Percentiles rank a stretch among this genome's conserved stretches.
Evolutionary conservation across 2,797 vertebrate species (phyloP).

Genomic region (Acrocephalus scirpaceus): DNA sequence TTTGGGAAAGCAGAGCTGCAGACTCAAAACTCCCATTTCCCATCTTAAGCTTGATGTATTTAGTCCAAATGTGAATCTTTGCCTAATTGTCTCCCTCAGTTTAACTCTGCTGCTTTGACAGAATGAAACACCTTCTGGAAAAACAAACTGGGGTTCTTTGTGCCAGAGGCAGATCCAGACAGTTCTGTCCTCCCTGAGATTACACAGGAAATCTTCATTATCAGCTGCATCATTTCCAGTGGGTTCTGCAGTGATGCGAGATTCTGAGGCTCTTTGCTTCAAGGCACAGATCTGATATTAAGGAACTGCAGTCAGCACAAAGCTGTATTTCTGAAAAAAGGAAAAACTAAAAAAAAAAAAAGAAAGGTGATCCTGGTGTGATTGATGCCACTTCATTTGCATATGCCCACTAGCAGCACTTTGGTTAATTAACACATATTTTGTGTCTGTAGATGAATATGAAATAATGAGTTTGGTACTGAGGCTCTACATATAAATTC

Average conservation of each 20-base stretch:
- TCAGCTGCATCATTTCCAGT: not conserved
- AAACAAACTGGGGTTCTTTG: not conserved
- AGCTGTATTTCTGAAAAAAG: not conserved
- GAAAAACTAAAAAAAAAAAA: not conserved
- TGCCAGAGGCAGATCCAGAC: not conserved
- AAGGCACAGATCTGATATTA: not conserved
- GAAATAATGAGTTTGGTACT: not conserved
- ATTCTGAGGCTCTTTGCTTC: not conserved
- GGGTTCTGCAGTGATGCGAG: not conserved
- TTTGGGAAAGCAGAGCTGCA: not conserved
- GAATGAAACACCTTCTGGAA: not conserved
- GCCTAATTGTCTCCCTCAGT: not conserved
- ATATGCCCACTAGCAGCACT: conserved; percentile 22
- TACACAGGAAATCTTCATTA: not conserved
- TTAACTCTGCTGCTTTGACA: not conserved
- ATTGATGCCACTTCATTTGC: conserved; percentile 41
- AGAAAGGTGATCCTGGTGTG: not conserved
- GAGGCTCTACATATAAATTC: conserved; percentile 11
- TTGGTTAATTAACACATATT: conserved; percentile 41
- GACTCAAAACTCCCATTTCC: not conserved
- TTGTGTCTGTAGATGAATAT: not conserved
- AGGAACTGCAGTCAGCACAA: not conserved
- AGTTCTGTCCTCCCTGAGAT: not conserved
- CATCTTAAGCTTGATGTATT: not conserved
- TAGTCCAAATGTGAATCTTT: not conserved